Conservation (phyloP, 1,140 invertebrate species). For the Portunus trituberculatus region DNA sequence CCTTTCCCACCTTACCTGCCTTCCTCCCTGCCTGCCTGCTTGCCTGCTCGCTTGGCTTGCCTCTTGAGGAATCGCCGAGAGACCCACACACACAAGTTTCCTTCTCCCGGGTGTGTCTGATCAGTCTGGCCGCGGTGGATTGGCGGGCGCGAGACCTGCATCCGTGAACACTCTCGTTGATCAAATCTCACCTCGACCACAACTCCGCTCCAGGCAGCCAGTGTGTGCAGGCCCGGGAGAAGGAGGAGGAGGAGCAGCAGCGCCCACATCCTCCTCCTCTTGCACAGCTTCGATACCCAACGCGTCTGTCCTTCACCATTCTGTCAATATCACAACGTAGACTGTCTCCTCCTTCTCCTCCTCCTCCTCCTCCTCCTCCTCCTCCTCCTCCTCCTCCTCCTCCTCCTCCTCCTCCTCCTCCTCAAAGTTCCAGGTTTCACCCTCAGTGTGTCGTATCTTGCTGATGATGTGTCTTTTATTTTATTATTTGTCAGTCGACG, state of each 20-base stretch:
- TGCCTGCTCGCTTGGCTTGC: background rate
- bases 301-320: background rate
- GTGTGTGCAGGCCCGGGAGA: background rate
- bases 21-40: background rate
- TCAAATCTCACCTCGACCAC: constrained; percentile 11
- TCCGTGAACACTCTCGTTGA: background rate
- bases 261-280: background rate
- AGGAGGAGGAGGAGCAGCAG: background rate
- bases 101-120: background rate
- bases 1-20: background rate
- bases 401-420: background rate
- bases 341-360: background rate
- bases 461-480: background rate
- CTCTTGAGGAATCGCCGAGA: constrained; percentile 2
- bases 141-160: background rate
- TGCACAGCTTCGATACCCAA: background rate
- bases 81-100: background rate
- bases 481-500: background rate
- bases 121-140: background rate
- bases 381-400: background rate
- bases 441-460: background rate
- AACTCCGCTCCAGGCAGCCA: background rate
- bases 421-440: background rate
- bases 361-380: background rate
- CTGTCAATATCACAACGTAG: background rate